Evolutionary conservation across 2,797 vertebrate genomes (phyloP), one percentile per base, ranked within the genome.

Genomic region (Peromyscus melanophrys): DNA sequence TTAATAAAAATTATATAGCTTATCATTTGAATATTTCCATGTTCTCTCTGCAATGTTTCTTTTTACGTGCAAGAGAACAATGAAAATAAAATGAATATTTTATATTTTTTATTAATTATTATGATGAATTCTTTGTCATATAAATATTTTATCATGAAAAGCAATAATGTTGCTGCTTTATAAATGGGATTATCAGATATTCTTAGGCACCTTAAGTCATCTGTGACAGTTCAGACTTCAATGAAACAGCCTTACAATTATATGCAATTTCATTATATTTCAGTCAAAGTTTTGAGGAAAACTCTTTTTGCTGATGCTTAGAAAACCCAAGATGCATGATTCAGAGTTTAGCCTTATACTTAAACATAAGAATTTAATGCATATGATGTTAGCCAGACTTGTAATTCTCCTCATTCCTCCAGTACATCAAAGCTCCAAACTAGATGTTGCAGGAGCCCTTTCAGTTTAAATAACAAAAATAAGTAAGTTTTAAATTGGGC

Each of bases 61-160:
- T 90, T 94, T 83, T 89, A 8, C 37, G 91, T 97, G 81, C 69
- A 77, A 81, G 94, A 97, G 14, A 43, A 86, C 75, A 92, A 80
- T 95, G 78, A 87, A 96, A 95, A 96, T 49, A 87, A 92, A 92
- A 97, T 97, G 63, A 97, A 95, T 96, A 96, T 96, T 95, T 97
- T 87, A 96, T 96, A 43, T 59, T 73, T 95, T 84, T 95, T 81
- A 46, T 83, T 96, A 97, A 97, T 95, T 94, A 82, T 92, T 71
- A 61, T 34, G 77, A 95, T 77, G 19, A 96, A 92, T 92, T 96
- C 13, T 83, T 90, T 81, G 59, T 85, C 31, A 94, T 40, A 95
- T 97, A 86, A 97, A 97, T 97, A 97, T 97, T 98, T 98, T 96
- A 98, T 91, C 91, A 11, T 69, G 25, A 92, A 96, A 78, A 87